These are phyloP conservation scores for Sylvia borin DNA, from an alignment of 2,797 vertebrate species.

Conservation along the genomic window DNA sequence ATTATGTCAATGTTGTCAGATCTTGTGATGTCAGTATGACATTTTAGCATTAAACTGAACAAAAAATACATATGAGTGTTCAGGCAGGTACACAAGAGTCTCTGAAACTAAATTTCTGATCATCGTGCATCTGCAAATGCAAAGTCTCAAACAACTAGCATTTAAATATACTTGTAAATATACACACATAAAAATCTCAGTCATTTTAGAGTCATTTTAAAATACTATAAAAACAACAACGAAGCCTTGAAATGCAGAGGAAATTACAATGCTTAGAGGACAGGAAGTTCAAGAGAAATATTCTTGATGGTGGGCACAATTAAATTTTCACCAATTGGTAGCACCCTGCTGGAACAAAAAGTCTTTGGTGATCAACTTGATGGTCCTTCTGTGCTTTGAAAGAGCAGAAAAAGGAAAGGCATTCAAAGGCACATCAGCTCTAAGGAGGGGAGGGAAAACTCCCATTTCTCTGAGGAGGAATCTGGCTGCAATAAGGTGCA, in stretches of 20 bases:
- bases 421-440: rapidly evolving
- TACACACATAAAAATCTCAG: neutral
- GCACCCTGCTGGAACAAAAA: neutral
- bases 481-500: neutral
- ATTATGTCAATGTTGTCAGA: neutral
- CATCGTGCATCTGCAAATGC: neutral
- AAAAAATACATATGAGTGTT: neutral
- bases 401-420: neutral
- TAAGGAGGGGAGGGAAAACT: neutral
- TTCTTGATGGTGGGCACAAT: neutral
- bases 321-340: neutral
- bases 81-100: neutral
- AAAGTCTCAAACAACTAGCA: neutral
- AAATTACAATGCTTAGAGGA: neutral
- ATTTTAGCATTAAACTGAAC: neutral
- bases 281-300: neutral
- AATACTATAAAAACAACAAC: neutral
- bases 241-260: neutral
- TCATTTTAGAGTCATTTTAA: neutral
- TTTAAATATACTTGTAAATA: neutral
- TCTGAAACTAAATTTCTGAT: neutral
- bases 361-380: neutral
- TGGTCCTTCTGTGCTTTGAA: neutral
- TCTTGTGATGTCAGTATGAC: neutral
- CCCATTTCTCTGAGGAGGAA: neutral